Conservation (phyloP, 1,140 invertebrate species). For the Drosophila eugracilis region DNA sequence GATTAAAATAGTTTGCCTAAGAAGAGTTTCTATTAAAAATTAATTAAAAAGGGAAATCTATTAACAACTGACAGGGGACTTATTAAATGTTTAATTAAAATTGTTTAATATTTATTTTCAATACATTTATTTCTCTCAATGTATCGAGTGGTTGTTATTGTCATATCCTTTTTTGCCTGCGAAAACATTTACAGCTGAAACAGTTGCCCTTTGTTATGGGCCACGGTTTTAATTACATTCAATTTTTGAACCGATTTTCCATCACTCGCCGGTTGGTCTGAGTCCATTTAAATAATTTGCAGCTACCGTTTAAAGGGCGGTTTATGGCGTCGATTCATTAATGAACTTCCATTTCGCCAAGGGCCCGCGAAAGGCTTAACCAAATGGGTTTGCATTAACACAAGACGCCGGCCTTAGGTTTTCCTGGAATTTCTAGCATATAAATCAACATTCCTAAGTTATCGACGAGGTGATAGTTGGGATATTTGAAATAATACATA, state of each 20-base stretch:
- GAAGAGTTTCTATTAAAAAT: no score
- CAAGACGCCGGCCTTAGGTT: conserved; percentile 7
- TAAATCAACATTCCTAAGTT: neutral
- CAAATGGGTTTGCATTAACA: conserved; percentile 24
- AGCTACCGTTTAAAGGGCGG: conserved; percentile 33
- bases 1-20: no score
- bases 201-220: conserved; percentile 35
- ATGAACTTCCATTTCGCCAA: conserved; percentile 38
- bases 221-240: conserved; percentile 47
- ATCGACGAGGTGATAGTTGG: neutral
- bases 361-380: conserved; percentile 14
- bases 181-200: conserved; percentile 36
- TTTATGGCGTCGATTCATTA: conserved; percentile 57
- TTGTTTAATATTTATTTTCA: neutral
- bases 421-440: neutral
- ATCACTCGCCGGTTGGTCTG: conserved; percentile 9
- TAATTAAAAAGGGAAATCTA: no score
- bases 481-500: neutral
- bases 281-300: conserved; percentile 46
- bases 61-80: no score
- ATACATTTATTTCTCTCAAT: neutral
- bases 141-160: conserved; percentile 27
- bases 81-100: no score
- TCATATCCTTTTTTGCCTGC: conserved; percentile 43
- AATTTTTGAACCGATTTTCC: conserved; percentile 42